Evolutionary conservation across 2,113 vertebrate genomes (phyloP).

Genomic region (Arvicanthis niloticus): DNA sequence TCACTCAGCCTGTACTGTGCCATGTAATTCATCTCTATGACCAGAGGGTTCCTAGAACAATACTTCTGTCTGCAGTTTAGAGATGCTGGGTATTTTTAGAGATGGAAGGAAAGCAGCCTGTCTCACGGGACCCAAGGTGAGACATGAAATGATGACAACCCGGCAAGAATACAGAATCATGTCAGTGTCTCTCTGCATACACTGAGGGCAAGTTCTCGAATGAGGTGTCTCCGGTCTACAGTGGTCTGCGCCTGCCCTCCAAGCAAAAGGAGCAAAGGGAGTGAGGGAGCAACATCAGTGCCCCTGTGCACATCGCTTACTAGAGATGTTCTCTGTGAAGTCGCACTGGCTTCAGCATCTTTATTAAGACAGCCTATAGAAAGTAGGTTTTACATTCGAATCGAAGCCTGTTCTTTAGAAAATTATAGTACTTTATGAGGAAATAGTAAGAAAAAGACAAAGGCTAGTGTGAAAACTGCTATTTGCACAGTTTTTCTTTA

Average conservation of each 20-base stretch:
- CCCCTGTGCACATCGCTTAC: background rate
- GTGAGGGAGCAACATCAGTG: too few relatives aligned
- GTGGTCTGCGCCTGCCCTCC: background rate
- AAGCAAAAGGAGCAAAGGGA: background rate
- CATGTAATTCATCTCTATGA: background rate
- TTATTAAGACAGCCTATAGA: background rate
- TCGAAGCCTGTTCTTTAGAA: background rate
- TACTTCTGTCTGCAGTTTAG: background rate
- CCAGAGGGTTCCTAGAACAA: background rate
- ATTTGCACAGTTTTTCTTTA: background rate
- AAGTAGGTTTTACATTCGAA: background rate
- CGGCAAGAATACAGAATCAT: background rate
- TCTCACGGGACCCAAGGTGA: slow-evolving; percentile 32
- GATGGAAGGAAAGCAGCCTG: slow-evolving; percentile 52
- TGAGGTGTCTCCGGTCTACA: background rate
- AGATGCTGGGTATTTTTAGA: slow-evolving; percentile 35
- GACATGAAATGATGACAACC: background rate
- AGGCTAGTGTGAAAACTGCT: background rate
- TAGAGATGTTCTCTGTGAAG: background rate
- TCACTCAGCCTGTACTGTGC: background rate
- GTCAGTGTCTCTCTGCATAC: background rate
- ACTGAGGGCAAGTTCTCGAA: background rate
- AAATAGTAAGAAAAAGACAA: background rate
- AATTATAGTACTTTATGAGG: slow-evolving; percentile 13
- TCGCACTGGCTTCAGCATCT: background rate